Evolutionary conservation across 2,797 vertebrate genomes (phyloP), one percentile per base, ranked within the genome.

Genomic region (Champsocephalus gunnari): DNA sequence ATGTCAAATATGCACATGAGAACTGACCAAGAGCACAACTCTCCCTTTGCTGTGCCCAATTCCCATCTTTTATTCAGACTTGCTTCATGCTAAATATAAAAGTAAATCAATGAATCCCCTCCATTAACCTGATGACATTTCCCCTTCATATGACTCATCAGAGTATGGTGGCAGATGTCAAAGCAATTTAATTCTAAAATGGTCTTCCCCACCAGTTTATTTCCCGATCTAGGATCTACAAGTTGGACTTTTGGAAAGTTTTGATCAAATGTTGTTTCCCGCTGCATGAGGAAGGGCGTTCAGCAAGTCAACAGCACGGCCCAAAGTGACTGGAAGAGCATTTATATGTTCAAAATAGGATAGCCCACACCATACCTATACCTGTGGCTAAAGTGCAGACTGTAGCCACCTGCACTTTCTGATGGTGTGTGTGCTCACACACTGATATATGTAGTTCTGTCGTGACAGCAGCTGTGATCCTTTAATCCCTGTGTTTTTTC

Each of bases 261-360:
- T 56, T 45, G 3, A 65, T 10, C 10, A 65, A 38, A 43, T 59
- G 3, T 60, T 21, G 4, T 21, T 32, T 59, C 7, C 63, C 8
- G 34, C 34, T 34, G 34, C 34, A 34, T 34, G 8, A 34, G 34
- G 34, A 34, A 34, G 28, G 28, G 28, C 28, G 28, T 28, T 44
- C 59, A 56, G 34, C n/a, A 38, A 70, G 48, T 67, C 32, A 19
- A 17, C 11, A 16, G 34, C 73, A 24, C 2, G 1, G 14, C 43
- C 13, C 7, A 51, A 45, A 58, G 51, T 74, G 80, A 71, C 56
- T 19, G 43, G 17, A 53, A 41, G 19, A 54, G 14, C 4, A 45
- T 61, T 63, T 28, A 32, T 67, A 32, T 16, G n/a, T n/a, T 50
- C 38, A 28, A 60, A 55, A 71, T 66, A 51, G 12, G 45, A 34